Percentiles rank a stretch among this genome's conserved stretches.
Conservation (phyloP, 2,113 vertebrate species). For the Hippocampus barbouri region DNA sequence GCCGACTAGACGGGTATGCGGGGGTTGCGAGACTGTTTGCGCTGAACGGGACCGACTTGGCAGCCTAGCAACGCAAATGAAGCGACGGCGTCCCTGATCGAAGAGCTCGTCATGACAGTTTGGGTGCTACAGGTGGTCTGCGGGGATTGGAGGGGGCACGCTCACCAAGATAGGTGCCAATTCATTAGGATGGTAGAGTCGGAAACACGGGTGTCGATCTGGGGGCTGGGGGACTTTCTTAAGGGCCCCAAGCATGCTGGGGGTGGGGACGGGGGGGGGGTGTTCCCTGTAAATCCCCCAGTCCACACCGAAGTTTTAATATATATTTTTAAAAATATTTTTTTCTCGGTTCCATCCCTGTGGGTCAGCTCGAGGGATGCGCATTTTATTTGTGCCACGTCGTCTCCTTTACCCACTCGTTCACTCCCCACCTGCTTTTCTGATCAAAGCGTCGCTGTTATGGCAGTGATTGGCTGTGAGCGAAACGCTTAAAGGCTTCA, state of each 20-base stretch:
- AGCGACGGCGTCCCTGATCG: constrained; percentile 72
- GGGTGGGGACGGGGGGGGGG: no score
- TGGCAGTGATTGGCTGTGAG: constrained; percentile 17
- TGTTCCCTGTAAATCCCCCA: no score
- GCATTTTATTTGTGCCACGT: constrained; percentile 26
- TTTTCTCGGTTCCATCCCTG: no score
- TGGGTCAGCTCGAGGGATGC: no score
- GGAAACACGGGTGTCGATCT: neutral
- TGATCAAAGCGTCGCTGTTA: neutral
- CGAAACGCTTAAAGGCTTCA: constrained; percentile 38
- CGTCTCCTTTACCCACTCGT: constrained; percentile 12
- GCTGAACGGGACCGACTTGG: constrained; percentile 70
- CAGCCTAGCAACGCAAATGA: constrained; percentile 78
- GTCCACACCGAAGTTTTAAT: no score
- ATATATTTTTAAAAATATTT: no score
- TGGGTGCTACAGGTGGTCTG: neutral
- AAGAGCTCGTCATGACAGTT: constrained; percentile 50
- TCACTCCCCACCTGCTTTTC: neutral
- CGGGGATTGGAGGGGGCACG: no score
- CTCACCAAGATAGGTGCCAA: constrained; percentile 5
- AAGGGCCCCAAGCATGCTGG: no score
- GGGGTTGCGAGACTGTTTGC: constrained; percentile 44
- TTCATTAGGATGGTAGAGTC: neutral
- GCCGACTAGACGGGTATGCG: constrained; percentile 29
- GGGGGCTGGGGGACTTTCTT: no score